Evolutionary conservation across 1,140 invertebrate genomes (phyloP), one percentile per base, ranked within the genome.

Genomic region (Melanaphis sacchari): DNA sequence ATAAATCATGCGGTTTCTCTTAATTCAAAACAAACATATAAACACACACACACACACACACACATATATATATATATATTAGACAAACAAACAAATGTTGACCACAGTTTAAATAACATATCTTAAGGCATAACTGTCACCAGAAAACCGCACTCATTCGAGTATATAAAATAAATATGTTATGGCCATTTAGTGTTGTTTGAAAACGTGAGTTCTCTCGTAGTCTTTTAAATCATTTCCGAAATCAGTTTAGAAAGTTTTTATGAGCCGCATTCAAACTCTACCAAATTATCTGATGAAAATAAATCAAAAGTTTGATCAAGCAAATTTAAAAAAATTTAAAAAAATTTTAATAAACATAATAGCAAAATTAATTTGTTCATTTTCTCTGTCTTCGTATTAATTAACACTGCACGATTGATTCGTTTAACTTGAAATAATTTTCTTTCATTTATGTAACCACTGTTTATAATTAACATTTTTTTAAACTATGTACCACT

Each of bases 241-340:
- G 15, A 43, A 85, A 85, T 41, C 3, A 85, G 40, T 85, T 43
- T 43, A 85, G 84, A 85, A 85, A 85, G 40, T 43, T 85, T 43
- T 43, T 43, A 38, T 11, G 24, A 84, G 22, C 9, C 24, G 38
- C 9, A 41, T 76, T 76, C n/a, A 9, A n/a, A 76, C n/a, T 76
- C n/a, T 76, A 21, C n/a, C 1, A n/a, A 76, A 76, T n/a, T 76
- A 76, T 76, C 15, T 76, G 59, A 76, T 76, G 15, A 76, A 76
- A 76, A 76, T 76, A 76, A 76, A 76, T n/a, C 59, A 76, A 76
- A 76, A 76, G 59, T 76, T 76, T 76, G 59, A n/a, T n/a, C n/a
- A n/a, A 4, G n/a, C n/a, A 76, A 76, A 15, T 18, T 76, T n/a
- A 18, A 18, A 76, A n/a, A 3, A 18, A 76, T 76, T n/a, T n/a